Percentiles rank a stretch among this genome's conserved stretches.
Conservation (phyloP, 2,797 vertebrate genomes). For the Poecilia wingei region DNA sequence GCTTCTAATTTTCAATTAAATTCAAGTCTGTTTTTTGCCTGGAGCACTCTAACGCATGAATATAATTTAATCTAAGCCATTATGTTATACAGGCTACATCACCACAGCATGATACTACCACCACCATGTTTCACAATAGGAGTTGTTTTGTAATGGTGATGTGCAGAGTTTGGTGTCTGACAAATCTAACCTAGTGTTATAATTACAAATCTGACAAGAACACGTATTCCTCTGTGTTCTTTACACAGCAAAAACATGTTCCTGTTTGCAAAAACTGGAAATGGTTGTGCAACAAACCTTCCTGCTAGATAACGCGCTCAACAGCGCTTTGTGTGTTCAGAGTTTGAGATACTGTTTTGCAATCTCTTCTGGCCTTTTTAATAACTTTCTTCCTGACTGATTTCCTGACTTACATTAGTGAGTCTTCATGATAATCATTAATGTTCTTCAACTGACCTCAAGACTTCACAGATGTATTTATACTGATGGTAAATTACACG, state of each 20-base stretch:
- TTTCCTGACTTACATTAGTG: not conserved
- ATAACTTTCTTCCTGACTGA: not conserved
- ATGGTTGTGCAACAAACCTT: not conserved
- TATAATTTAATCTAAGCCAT: not conserved
- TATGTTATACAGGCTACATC: not conserved
- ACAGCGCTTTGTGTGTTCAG: not conserved
- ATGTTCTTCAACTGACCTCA: not conserved
- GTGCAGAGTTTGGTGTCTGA: not conserved
- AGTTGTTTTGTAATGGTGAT: not conserved
- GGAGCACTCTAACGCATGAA: not conserved
- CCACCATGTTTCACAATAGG: not conserved
- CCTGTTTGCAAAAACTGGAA: not conserved
- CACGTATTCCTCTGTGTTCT: not conserved
- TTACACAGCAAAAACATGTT: not conserved
- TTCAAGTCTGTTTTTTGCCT: not conserved
- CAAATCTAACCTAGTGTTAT: not conserved
- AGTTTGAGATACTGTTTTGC: not conserved
- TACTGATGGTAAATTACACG: not conserved
- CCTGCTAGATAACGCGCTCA: not conserved
- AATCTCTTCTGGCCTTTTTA: not conserved
- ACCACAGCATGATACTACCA: no score
- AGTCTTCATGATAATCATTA: not conserved
- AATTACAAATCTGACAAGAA: not conserved
- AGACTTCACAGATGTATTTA: not conserved
- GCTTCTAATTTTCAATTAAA: not conserved